phyloP scores from a whole-genome alignment of 2,113 vertebrate genomes.

The Campylomormyrus numenius region DNA sequence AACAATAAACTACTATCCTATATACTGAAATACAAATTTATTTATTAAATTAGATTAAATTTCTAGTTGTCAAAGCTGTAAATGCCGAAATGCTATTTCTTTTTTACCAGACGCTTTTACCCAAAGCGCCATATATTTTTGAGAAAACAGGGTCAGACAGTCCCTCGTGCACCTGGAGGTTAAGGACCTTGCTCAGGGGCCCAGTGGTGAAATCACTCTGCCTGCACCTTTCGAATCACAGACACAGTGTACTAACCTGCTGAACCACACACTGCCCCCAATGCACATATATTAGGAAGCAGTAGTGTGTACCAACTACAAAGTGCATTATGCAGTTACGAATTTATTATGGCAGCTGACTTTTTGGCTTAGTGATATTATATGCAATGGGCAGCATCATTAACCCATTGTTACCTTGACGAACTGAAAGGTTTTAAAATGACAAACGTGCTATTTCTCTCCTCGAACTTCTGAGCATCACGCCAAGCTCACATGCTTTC shows the following conservation, averaged over 20 bases:
- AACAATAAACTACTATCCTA: background rate
- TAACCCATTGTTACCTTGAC: constrained; percentile 55
- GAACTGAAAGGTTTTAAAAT: constrained; percentile 52
- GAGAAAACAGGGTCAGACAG: background rate
- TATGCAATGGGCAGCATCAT: constrained; percentile 52
- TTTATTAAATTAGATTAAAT: background rate
- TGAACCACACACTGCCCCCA: background rate
- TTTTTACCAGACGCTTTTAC: background rate
- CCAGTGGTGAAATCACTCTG: background rate
- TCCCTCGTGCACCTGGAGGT: background rate
- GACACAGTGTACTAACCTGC: background rate
- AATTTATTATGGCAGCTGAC: background rate
- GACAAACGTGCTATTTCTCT: constrained; percentile 45
- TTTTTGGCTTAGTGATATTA: background rate
- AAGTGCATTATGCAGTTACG: background rate
- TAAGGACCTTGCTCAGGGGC: background rate
- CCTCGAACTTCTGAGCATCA: constrained; percentile 50
- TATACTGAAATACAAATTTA: background rate
- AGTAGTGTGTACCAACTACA: background rate
- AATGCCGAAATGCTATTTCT: background rate
- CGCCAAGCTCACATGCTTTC: constrained; percentile 20
- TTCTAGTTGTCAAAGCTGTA: background rate
- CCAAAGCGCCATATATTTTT: background rate
- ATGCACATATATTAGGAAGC: background rate
- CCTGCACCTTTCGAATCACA: background rate